These are phyloP conservation scores for Coregonus clupeaformis DNA, from an alignment of 2,113 vertebrate species.

Conservation along the genomic window DNA sequence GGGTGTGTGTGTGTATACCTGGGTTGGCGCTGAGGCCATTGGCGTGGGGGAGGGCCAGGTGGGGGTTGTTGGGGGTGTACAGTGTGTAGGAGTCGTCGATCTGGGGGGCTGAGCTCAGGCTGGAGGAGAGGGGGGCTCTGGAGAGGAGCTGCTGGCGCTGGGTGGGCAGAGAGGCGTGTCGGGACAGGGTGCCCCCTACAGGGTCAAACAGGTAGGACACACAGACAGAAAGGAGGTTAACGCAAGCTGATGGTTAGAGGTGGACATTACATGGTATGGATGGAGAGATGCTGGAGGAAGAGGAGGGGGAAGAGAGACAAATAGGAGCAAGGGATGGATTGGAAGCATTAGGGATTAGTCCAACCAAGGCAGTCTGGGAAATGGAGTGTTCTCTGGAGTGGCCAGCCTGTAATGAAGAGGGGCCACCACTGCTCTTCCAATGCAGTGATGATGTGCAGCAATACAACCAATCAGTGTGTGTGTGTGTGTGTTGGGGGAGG, in stretches of 20 bases:
- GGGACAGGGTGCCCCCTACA: conserved; percentile 82
- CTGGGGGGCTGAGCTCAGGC: conserved; percentile 66
- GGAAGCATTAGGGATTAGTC: conserved; percentile 4
- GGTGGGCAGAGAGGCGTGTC: conserved; percentile 72
- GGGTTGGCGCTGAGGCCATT: conserved; percentile 55
- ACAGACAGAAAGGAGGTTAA: conserved; percentile 26
- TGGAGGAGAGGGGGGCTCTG: conserved; percentile 61
- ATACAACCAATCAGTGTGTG: background rate
- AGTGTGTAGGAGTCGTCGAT: conserved; percentile 73
- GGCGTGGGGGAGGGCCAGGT: conserved; percentile 54
- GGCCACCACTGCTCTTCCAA: background rate
- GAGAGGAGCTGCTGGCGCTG: conserved; percentile 77
- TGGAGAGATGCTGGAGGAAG: background rate
- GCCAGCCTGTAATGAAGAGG: background rate
- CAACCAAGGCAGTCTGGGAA: background rate
- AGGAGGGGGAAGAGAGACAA: background rate
- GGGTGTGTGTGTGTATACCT: conserved; percentile 53
- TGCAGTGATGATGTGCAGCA: background rate
- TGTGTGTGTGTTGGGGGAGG: too few species aligned
- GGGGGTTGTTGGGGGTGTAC: conserved; percentile 58
- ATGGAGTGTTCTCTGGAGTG: background rate
- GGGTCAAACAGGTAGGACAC: conserved; percentile 61
- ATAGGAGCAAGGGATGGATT: background rate
- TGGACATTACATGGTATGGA: conserved; percentile 30
- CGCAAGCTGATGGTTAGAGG: conserved; percentile 47